Percentiles rank a stretch among this genome's conserved stretches.
phyloP scores from a whole-genome alignment of 2,797 vertebrate genomes.

The Diglossa cyanea region DNA sequence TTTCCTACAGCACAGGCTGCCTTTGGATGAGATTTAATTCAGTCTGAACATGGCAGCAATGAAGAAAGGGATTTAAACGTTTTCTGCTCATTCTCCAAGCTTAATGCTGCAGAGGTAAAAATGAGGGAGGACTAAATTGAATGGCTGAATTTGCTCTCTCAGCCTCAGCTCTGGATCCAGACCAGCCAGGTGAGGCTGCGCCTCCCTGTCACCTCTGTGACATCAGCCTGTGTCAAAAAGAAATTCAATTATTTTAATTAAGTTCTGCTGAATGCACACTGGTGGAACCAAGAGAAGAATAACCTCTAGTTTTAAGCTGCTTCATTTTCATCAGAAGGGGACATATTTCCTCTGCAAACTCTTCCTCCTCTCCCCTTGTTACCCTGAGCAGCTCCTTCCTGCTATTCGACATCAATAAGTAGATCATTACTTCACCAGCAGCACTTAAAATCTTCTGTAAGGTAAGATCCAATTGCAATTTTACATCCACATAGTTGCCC shows the following conservation, averaged over 20 bases:
- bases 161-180: not conserved
- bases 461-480: not conserved
- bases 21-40: slow-evolving; percentile 14
- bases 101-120: not conserved
- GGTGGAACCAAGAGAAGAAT: not conserved
- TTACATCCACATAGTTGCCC: not conserved
- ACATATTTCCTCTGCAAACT: not conserved
- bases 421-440: not conserved
- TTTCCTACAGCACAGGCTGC: not conserved
- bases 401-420: not conserved
- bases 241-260: not conserved
- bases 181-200: accelerated
- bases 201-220: not conserved
- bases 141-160: not conserved
- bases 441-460: not conserved
- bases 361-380: not conserved
- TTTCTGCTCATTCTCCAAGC: slow-evolving; percentile 4
- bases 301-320: not conserved
- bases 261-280: not conserved
- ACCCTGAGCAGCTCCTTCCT: not conserved
- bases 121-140: not conserved
- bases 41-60: not conserved
- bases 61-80: slow-evolving; percentile 15
- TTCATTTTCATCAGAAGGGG: not conserved
- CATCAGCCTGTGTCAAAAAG: not conserved